These are phyloP conservation scores for Sebastes taczanowskii DNA, from an alignment of 2,797 vertebrate species.

Conservation along the genomic window DNA sequence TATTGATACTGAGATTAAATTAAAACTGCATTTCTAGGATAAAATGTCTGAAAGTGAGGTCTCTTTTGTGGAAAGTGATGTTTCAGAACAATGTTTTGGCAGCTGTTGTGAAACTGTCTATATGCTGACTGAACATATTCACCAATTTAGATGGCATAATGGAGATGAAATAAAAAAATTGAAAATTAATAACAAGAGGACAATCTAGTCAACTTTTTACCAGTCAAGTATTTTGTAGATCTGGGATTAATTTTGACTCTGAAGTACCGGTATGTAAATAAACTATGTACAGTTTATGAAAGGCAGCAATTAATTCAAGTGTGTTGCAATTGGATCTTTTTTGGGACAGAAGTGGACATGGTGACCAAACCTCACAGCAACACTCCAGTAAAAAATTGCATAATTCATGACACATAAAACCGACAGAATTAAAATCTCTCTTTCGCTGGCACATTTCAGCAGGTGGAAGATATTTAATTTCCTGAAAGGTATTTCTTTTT, in stretches of 20 bases:
- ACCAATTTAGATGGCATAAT: background rate
- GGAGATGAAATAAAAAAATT: background rate
- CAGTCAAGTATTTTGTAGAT: background rate
- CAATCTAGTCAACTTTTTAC: background rate
- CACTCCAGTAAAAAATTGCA: background rate
- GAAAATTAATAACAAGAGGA: background rate
- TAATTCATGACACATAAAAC: slow-evolving; percentile 25
- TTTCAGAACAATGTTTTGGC: slow-evolving; percentile 12
- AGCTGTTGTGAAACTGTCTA: slow-evolving; percentile 11
- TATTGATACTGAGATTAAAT: slow-evolving; percentile 51
- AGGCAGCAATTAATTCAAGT: background rate
- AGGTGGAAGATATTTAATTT: slow-evolving; percentile 17
- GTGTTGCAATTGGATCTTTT: background rate
- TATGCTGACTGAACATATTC: background rate
- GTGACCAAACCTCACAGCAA: background rate
- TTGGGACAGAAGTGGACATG: background rate
- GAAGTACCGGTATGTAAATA: background rate
- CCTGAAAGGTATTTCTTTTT: slow-evolving; percentile 25
- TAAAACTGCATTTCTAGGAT: slow-evolving; percentile 26
- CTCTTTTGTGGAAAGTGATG: slow-evolving; percentile 7
- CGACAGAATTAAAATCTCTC: background rate
- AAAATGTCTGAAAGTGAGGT: slow-evolving; percentile 10
- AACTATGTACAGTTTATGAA: background rate
- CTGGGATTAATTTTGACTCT: background rate
- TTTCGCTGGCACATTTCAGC: background rate